These are phyloP conservation scores for Zelostemma sp. DNA, from an alignment of 1,140 invertebrate species.

Conservation along the genomic window DNA sequence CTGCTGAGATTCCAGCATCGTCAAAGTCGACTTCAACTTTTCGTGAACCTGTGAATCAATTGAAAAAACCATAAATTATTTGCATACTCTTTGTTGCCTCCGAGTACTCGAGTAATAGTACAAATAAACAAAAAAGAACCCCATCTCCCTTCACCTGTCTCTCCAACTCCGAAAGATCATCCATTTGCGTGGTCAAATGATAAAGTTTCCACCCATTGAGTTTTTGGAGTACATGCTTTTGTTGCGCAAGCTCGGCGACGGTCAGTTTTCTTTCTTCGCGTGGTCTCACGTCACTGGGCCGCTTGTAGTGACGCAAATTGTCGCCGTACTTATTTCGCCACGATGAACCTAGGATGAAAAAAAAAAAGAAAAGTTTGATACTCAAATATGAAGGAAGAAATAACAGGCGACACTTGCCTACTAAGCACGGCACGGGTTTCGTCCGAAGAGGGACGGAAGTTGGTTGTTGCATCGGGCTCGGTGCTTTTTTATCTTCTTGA, in stretches of 20 bases:
- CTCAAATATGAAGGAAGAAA: not conserved
- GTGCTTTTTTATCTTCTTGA: conserved; percentile 29
- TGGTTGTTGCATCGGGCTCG: conserved; percentile 23
- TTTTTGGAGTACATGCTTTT: conserved; percentile 88
- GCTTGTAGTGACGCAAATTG: conserved; percentile 84
- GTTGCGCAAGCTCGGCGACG: conserved; percentile 90
- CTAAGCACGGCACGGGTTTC: conserved; percentile 59
- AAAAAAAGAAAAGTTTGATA: conserved; percentile 16
- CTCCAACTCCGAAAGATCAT: conserved; percentile 82
- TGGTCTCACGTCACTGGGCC: conserved; percentile 89
- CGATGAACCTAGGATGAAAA: conserved; percentile 63
- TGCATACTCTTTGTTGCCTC: no score
- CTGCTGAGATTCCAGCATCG: conserved; percentile 76
- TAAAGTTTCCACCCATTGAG: conserved; percentile 96
- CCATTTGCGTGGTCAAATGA: conserved; percentile 92
- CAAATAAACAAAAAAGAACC: conserved; percentile 2
- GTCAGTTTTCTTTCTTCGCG: conserved; percentile 87
- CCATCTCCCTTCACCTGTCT: conserved; percentile 59
- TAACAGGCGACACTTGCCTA: conserved; percentile 56
- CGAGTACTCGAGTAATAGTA: no score
- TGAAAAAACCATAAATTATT: conserved; percentile 8
- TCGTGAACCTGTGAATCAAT: conserved; percentile 70
- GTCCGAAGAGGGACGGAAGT: conserved; percentile 46
- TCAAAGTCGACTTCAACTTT: conserved; percentile 76
- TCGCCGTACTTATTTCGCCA: conserved; percentile 73